These are phyloP conservation scores for Illadopsis cleaveri DNA, from an alignment of 2,113 vertebrate genomes.

Conservation along the genomic window DNA sequence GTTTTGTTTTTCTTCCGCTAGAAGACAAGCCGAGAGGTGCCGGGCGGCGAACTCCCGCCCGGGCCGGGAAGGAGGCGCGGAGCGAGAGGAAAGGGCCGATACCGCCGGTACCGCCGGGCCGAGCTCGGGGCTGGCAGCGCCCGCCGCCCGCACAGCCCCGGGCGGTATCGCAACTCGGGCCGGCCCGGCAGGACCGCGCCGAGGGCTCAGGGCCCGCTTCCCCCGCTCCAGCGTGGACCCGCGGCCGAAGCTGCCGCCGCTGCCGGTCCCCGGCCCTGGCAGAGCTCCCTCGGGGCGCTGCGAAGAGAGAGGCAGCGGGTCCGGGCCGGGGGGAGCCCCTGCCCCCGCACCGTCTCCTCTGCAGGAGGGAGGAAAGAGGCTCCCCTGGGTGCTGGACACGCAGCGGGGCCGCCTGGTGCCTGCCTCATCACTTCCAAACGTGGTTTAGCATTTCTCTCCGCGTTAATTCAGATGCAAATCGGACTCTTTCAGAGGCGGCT, in stretches of 20 bases:
- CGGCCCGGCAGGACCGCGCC: neutral
- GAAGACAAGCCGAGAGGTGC: neutral
- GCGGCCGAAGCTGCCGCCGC: neutral
- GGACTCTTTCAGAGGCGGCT: neutral
- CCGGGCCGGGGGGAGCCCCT: too few relatives aligned
- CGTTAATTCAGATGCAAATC: constrained; percentile 48
- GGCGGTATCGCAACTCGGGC: neutral
- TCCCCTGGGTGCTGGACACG: neutral
- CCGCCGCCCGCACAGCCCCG: neutral
- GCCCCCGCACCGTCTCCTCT: neutral
- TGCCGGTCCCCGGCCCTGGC: neutral
- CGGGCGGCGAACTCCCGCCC: neutral
- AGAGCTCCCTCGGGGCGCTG: neutral
- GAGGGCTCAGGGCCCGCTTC: neutral
- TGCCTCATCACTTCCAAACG: neutral
- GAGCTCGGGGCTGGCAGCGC: neutral
- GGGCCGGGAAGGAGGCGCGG: too few relatives aligned
- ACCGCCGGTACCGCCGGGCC: too few relatives aligned
- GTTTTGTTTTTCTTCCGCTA: neutral
- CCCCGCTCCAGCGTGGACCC: neutral
- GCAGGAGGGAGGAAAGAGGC: neutral
- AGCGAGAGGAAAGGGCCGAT: rapidly evolving
- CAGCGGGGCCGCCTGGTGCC: neutral
- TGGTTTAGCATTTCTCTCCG: neutral
- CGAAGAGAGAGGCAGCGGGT: neutral